phyloP scores from a whole-genome alignment of 1,140 invertebrate species.

The Ceratitis capitata region DNA sequence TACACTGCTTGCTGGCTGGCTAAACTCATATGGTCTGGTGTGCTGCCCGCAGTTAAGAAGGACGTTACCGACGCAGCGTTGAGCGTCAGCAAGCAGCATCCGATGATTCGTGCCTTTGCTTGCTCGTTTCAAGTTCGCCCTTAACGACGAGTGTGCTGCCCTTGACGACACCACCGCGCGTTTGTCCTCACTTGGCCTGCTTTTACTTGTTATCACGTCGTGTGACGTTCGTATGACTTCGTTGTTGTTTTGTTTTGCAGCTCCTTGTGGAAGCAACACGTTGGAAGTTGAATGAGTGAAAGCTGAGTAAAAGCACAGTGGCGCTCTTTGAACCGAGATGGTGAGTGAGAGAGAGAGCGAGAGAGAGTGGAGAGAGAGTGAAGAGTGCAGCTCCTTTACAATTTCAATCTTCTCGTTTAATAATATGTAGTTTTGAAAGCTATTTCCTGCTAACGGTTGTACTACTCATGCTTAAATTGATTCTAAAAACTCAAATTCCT shows the following conservation, averaged over 20 bases:
- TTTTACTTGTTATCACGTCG: not conserved
- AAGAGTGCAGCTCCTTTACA: not conserved
- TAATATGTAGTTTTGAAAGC: not conserved
- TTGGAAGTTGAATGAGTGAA: not conserved
- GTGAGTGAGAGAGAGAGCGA: not conserved
- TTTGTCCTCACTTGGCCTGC: not conserved
- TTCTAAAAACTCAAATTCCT: too few relatives aligned
- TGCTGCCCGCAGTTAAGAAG: not conserved
- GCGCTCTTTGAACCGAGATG: not conserved
- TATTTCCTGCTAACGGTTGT: not conserved
- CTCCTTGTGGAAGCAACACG: not conserved
- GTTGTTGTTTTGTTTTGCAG: not conserved
- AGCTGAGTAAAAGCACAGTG: not conserved
- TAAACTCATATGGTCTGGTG: not conserved
- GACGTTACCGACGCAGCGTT: not conserved
- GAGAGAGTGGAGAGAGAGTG: not conserved
- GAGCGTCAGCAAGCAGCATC: not conserved
- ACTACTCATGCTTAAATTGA: too few relatives aligned
- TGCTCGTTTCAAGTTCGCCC: conserved; percentile 10
- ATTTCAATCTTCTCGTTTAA: not conserved
- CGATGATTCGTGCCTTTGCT: not conserved
- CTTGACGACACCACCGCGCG: not conserved
- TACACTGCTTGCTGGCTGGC: not conserved
- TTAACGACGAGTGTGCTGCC: not conserved
- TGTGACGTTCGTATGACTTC: not conserved